Evolutionary conservation across 2,113 vertebrate species (phyloP).

Genomic region (Gracilinanus agilis): DNA sequence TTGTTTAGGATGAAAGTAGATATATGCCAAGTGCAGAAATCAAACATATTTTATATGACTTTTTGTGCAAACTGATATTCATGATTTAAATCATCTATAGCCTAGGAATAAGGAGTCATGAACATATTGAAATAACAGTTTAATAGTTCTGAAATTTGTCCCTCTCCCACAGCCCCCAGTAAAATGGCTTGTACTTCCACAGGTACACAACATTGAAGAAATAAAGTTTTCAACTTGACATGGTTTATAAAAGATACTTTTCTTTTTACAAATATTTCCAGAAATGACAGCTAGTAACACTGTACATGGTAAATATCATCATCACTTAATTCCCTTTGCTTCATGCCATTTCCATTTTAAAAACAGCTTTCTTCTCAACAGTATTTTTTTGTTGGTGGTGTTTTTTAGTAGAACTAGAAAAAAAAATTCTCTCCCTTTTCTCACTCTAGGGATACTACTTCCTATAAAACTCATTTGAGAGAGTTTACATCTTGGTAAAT

Average conservation of each 20-base stretch:
- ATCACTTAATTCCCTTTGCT: slow-evolving; percentile 56
- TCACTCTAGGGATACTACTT: slow-evolving; percentile 45
- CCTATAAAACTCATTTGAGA: slow-evolving; percentile 29
- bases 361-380: slow-evolving; percentile 55
- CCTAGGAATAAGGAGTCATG: slow-evolving; percentile 71
- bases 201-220: slow-evolving; percentile 85
- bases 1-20: not conserved
- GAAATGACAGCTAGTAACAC: slow-evolving; percentile 79
- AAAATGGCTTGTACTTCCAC: slow-evolving; percentile 90
- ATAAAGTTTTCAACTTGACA: slow-evolving; percentile 81
- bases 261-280: slow-evolving; percentile 83
- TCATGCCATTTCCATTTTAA: slow-evolving; percentile 56
- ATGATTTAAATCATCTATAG: not conserved
- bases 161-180: slow-evolving; percentile 48
- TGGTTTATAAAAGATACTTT: slow-evolving; percentile 81
- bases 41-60: not conserved
- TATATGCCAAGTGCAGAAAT: slow-evolving; percentile 25
- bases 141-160: slow-evolving; percentile 73
- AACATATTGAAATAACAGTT: slow-evolving; percentile 80
- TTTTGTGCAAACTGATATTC: not conserved
- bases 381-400: slow-evolving; percentile 54
- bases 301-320: slow-evolving; percentile 69
- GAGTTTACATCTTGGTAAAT: slow-evolving; percentile 39
- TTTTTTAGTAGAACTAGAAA: slow-evolving; percentile 68
- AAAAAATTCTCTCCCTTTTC: slow-evolving; percentile 57